Evolutionary conservation across 2,113 vertebrate species (phyloP).

Genomic region (Shinisaurus crocodilurus): DNA sequence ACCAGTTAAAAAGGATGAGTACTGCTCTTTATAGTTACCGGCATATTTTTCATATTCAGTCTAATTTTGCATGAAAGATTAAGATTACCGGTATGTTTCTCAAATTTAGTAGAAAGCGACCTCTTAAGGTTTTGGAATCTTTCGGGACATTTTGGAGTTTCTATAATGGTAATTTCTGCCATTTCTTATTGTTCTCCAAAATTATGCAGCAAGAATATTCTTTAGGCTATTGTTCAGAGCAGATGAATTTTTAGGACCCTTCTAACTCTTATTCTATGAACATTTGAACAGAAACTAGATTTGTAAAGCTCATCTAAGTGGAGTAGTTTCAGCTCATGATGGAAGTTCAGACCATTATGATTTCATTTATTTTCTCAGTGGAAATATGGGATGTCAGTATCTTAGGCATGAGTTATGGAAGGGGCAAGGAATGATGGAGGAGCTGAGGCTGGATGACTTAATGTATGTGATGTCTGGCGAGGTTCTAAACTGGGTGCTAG

Average conservation of each 20-base stretch:
- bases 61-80: not conserved
- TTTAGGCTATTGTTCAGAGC: not conserved
- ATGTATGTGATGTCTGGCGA: too few relatives aligned
- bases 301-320: not conserved
- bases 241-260: not conserved
- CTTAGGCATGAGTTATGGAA: too few relatives aligned
- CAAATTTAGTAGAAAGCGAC: not conserved
- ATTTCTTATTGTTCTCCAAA: not conserved
- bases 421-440: too few relatives aligned
- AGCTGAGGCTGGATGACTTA: too few relatives aligned
- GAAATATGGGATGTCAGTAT: too few relatives aligned
- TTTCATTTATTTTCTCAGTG: too few relatives aligned
- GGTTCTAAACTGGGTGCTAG: too few relatives aligned
- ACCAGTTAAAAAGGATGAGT: not conserved
- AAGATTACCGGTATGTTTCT: not conserved
- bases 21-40: not conserved
- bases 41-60: not conserved
- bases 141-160: not conserved
- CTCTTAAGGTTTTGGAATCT: not conserved
- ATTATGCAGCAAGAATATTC: not conserved
- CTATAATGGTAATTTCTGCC: not conserved
- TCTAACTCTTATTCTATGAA: not conserved
- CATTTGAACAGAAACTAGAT: not conserved
- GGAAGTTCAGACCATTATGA: too few relatives aligned
- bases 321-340: too few relatives aligned